Base-by-base conservation (phyloP, 2,888 invertebrate species). In the Euphydryas editha region DNA sequence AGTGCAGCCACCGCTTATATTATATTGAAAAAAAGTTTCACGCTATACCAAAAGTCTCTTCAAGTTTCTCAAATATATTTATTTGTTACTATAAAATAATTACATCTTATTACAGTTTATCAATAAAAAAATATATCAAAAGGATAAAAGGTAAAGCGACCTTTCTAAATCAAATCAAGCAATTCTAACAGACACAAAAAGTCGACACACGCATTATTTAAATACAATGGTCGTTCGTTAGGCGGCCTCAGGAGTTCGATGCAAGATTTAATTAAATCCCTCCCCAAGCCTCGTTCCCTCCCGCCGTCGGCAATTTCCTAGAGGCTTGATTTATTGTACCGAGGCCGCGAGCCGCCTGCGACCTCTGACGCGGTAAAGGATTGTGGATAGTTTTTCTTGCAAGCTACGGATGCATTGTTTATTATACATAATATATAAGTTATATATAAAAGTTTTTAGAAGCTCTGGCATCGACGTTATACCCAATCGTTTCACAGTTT, bases 251-350 rank as follows among this genome's bases (percentile, higher is more conserved):
- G 90, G 88, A 93, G 92, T 93, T 93, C 93, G 92, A 93, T 92
- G 93, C 92, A 93, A 93, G 93, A 93, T 93, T 93, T 93, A 93
- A 93, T 93, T 93, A 93, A 93, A 93, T 93, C 90, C 87, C 87
- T 88, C 81, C 78, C 78, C 72, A 74, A 20, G 66, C 73, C 70
- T 70, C 59, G 55, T 37, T 62, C 54, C 63, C 69, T 69, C 67
- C 73, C 85, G 84, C 84, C 86, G 86, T 82, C 88, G 86, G 86
- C 90, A 88, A 91, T 90, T 90, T 91, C 91, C 90, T 89, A 82
- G 81, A 80, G 87, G 82, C 87, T 89, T 93, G 93, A 93, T 93
- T 93, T 93, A 93, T 93, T 86, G 92, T 84, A 87, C 83, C 79
- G 82, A 81, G 79, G 85, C 85, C 83, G 82, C 85, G 84, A 84